Conservation (phyloP, 2,113 vertebrate species). For the Laticauda colubrina region DNA sequence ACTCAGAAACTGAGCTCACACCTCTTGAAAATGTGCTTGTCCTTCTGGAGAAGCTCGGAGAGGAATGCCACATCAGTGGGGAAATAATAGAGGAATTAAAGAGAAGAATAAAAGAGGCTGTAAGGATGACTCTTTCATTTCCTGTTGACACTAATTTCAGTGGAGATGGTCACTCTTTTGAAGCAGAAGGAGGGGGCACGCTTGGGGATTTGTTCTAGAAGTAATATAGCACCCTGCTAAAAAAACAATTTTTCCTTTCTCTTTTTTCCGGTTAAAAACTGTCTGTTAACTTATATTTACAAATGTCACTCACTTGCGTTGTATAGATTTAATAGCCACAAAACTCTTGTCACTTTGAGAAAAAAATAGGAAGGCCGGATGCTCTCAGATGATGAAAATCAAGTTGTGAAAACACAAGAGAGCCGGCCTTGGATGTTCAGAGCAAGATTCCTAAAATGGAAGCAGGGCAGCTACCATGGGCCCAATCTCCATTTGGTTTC, state of each 20-base stretch:
- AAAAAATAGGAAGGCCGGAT: not conserved
- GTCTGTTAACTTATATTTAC: not conserved
- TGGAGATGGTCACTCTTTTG: not conserved
- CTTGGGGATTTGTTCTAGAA: not conserved
- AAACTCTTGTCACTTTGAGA: not conserved
- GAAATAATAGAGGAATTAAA: constrained; percentile 69
- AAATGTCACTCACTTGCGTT: not conserved
- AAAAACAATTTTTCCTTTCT: not conserved
- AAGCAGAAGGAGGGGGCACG: not conserved
- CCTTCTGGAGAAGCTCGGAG: constrained; percentile 73
- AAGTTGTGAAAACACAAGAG: not conserved
- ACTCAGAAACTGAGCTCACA: constrained; percentile 68
- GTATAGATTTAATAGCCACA: not conserved
- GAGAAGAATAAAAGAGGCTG: constrained; percentile 80
- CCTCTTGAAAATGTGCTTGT: constrained; percentile 83
- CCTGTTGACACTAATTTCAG: not conserved
- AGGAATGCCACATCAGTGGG: constrained; percentile 65
- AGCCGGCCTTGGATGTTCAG: not conserved
- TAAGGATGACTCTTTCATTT: constrained; percentile 53
- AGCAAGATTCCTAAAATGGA: not conserved
- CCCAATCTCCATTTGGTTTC: not conserved
- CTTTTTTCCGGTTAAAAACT: not conserved
- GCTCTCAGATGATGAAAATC: not conserved
- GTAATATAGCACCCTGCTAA: not conserved
- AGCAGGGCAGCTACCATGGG: not conserved